Conservation (phyloP, 2,113 vertebrate species). For the Leiothrix lutea region DNA sequence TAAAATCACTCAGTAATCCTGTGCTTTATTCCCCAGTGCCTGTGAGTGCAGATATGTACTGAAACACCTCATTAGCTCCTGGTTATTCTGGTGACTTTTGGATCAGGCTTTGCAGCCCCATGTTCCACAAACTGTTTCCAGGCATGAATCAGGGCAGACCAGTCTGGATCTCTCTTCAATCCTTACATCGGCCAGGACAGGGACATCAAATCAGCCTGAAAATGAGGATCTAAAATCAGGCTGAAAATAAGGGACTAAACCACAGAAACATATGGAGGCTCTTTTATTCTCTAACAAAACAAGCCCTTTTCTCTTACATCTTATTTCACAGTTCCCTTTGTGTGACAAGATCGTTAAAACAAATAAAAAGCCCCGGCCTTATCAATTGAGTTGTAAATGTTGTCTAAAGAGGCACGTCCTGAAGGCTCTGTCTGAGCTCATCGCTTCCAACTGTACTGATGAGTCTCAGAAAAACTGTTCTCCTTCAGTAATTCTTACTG, state of each 20-base stretch:
- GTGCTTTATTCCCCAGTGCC: background rate
- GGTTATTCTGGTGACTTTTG: background rate
- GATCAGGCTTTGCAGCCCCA: background rate
- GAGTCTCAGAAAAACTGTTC: background rate
- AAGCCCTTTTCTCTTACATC: background rate
- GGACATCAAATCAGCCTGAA: background rate
- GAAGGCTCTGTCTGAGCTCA: background rate
- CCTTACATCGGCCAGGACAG: background rate
- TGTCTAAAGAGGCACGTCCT: background rate
- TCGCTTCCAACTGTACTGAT: background rate
- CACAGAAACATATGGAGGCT: rapidly evolving
- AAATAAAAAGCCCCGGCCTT: background rate
- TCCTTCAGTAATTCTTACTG: background rate
- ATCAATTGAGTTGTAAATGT: background rate
- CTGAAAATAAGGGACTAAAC: background rate
- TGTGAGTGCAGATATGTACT: background rate
- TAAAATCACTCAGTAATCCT: background rate
- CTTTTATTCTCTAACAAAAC: background rate
- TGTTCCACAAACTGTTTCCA: background rate
- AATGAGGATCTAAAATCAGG: background rate
- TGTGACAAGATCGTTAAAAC: background rate
- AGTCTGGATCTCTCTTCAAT: background rate
- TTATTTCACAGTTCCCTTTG: background rate
- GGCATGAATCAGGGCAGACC: background rate
- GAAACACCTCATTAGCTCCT: background rate